Evolutionary conservation across 2,888 invertebrate genomes (phyloP).

Genomic region (Hecatera dysodea): DNA sequence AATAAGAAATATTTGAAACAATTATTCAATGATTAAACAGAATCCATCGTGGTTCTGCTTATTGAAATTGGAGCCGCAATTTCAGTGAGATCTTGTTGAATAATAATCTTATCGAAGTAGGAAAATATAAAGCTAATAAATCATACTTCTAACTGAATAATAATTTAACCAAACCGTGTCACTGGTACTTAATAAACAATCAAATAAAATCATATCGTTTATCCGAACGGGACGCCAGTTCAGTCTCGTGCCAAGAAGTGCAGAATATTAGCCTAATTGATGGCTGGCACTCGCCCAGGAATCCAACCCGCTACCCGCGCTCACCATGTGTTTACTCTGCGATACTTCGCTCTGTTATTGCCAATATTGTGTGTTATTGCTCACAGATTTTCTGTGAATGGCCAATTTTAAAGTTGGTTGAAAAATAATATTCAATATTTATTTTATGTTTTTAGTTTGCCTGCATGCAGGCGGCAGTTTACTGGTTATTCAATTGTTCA

Average conservation of each 20-base stretch:
- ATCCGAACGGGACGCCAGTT: conserved; percentile 21
- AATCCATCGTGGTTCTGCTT: too few species aligned
- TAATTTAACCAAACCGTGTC: not conserved
- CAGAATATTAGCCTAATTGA: conserved; percentile 59
- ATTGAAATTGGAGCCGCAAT: too few species aligned
- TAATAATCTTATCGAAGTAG: too few species aligned
- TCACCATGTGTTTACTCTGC: conserved; percentile 47
- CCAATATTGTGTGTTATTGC: conserved; percentile 45
- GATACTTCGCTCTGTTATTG: conserved; percentile 50
- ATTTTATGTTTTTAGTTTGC: conserved; percentile 27
- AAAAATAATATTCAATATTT: conserved; percentile 19
- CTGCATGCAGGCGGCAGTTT: not conserved
- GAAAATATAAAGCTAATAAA: too few species aligned
- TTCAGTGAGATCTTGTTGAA: too few species aligned
- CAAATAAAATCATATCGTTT: conserved; percentile 23
- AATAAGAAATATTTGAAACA: too few species aligned
- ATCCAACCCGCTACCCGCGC: conserved; percentile 54
- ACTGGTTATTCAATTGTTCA: conserved; percentile 4
- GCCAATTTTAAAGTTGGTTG: conserved; percentile 16
- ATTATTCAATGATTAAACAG: too few species aligned
- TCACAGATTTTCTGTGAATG: conserved; percentile 31
- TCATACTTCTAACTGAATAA: too few species aligned
- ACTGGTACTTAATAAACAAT: conserved; percentile 9
- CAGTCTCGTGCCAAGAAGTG: conserved; percentile 45
- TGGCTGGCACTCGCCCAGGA: conserved; percentile 55